Conservation (phyloP, 2,113 vertebrate genomes). For the Hemichromis elongatus region DNA sequence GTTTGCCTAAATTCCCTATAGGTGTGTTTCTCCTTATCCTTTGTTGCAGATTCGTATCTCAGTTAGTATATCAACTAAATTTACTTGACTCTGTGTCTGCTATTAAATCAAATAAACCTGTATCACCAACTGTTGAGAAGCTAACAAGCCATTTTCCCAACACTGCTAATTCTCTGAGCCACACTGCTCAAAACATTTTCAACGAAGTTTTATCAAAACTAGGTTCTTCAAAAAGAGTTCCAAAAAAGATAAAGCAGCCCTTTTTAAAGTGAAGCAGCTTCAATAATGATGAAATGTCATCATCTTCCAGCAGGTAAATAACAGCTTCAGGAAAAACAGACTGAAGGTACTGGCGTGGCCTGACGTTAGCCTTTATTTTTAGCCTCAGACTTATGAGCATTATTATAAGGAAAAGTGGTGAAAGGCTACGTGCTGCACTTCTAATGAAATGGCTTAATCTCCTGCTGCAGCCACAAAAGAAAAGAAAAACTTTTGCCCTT, state of each 20-base stretch:
- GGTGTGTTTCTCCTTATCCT: not conserved
- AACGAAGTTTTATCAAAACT: not conserved
- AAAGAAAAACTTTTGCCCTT: not conserved
- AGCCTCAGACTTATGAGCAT: not conserved
- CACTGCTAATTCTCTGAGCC: not conserved
- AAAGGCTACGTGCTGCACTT: not conserved
- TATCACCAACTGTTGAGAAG: not conserved
- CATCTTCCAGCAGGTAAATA: not conserved
- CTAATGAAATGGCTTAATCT: conserved; percentile 2
- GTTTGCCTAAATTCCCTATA: not conserved
- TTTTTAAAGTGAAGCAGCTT: not conserved
- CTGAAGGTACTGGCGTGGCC: not conserved
- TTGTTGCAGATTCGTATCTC: not conserved
- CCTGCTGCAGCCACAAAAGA: not conserved
- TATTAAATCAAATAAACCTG: not conserved
- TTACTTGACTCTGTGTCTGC: not conserved
- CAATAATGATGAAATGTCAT: not conserved
- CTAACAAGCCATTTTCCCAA: not conserved
- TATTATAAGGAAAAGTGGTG: not conserved
- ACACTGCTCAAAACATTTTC: not conserved
- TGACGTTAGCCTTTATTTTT: not conserved
- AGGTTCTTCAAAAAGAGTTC: not conserved
- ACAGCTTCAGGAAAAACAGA: not conserved
- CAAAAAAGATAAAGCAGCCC: not conserved
- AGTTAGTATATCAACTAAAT: not conserved